Evolutionary conservation across 2,113 vertebrate genomes (phyloP).

Genomic region (Labeo catla): DNA sequence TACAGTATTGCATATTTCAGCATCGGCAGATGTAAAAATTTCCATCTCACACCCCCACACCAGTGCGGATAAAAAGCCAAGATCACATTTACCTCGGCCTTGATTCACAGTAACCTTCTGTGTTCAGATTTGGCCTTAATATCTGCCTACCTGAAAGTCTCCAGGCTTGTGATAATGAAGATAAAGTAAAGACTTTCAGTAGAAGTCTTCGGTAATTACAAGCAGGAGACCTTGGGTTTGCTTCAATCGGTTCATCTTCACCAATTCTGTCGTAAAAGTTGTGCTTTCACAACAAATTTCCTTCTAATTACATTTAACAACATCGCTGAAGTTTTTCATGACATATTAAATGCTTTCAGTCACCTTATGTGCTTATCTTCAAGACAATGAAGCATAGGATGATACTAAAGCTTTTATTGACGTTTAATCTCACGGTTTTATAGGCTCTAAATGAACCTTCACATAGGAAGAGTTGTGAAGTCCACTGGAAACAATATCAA

Average conservation of each 20-base stretch:
- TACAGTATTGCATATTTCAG: conserved; percentile 24
- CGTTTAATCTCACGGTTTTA: conserved; percentile 47
- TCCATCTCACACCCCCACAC: conserved; percentile 11
- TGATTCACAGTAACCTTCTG: conserved; percentile 1
- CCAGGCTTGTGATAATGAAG: conserved; percentile 5
- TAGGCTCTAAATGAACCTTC: conserved; percentile 40
- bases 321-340: conserved; percentile 34
- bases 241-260: conserved; percentile 26
- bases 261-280: conserved; percentile 29
- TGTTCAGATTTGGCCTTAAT: conserved; percentile 6
- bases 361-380: conserved; percentile 36
- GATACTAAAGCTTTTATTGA: conserved; percentile 37
- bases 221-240: conserved; percentile 25
- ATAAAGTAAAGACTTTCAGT: conserved; percentile 29
- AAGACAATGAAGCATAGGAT: conserved; percentile 40
- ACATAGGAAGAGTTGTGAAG: background rate
- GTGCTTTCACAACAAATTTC: conserved; percentile 42
- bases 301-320: conserved; percentile 50
- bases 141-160: conserved; percentile 42
- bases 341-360: conserved; percentile 47
- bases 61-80: conserved; percentile 18
- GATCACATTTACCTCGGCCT: background rate
- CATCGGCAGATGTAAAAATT: background rate
- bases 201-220: conserved; percentile 46
- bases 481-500: conserved; percentile 28